Evolutionary conservation across 2,113 vertebrate genomes (phyloP).

Genomic region (Phaethornis superciliosus): DNA sequence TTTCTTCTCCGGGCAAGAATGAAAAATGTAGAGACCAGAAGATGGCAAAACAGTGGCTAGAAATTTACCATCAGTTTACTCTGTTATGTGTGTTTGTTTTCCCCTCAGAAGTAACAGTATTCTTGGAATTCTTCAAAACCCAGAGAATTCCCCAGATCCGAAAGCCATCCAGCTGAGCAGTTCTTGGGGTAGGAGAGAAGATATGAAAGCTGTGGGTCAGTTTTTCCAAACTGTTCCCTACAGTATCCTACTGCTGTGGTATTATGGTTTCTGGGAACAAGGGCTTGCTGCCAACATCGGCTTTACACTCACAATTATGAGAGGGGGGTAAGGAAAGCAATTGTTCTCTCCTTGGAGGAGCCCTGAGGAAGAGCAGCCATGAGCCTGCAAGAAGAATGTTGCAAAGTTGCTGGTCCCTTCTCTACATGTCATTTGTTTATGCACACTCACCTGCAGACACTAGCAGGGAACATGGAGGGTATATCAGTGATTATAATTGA

Average conservation of each 20-base stretch:
- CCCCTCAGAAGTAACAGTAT: neutral
- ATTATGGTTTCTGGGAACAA: neutral
- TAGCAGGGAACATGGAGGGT: fast-evolving
- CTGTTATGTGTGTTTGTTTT: neutral
- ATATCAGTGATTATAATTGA: neutral
- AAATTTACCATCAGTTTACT: neutral
- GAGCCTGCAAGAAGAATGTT: neutral
- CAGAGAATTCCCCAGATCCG: neutral
- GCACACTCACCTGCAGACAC: neutral
- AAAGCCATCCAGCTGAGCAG: neutral
- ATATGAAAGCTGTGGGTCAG: neutral
- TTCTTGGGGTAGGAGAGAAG: neutral
- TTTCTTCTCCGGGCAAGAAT: neutral
- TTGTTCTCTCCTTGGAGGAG: neutral
- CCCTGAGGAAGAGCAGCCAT: neutral
- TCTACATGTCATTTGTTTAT: neutral
- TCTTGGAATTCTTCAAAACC: neutral
- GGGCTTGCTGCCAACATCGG: neutral
- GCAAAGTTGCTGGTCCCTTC: neutral
- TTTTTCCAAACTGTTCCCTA: neutral
- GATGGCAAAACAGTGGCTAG: neutral
- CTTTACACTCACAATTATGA: neutral
- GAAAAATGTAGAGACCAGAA: neutral
- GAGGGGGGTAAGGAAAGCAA: neutral
- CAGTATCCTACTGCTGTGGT: neutral